Evolutionary conservation across 2,797 vertebrate species (phyloP).

Genomic region (Mycteria americana): DNA sequence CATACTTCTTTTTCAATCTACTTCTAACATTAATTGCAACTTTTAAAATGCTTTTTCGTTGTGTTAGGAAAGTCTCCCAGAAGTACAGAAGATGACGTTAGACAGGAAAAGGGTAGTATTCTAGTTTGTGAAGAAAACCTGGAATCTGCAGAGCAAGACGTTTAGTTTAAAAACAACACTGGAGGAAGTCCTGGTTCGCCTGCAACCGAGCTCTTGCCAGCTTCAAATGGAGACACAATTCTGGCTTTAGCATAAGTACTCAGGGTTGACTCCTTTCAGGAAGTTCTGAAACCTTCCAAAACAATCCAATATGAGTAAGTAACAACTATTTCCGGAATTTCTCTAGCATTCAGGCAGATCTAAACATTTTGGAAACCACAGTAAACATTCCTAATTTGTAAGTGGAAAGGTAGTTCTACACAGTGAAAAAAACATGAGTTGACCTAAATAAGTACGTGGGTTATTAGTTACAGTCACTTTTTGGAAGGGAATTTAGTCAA

Average conservation of each 20-base stretch:
- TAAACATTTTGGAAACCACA: neutral
- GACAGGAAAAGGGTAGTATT: neutral
- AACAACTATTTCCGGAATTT: neutral
- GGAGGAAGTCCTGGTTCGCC: slow-evolving; percentile 4
- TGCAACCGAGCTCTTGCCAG: neutral
- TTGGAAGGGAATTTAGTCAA: neutral
- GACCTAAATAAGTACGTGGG: neutral
- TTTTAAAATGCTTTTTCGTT: neutral
- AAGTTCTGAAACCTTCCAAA: slow-evolving; percentile 12
- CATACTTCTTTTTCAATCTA: neutral
- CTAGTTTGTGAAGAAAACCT: neutral
- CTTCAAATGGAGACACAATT: neutral
- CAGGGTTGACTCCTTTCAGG: neutral
- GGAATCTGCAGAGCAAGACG: neutral
- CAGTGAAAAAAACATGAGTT: neutral
- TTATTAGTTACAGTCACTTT: neutral
- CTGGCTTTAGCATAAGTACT: neutral
- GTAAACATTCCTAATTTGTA: neutral
- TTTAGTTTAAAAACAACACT: neutral
- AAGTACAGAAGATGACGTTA: neutral
- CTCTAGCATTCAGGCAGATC: neutral
- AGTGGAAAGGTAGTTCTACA: neutral
- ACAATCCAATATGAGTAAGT: neutral
- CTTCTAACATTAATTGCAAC: neutral
- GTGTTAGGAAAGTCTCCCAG: neutral